Evolutionary conservation across 1,140 invertebrate species (phyloP).

Genomic region (Tenebrio molitor): DNA sequence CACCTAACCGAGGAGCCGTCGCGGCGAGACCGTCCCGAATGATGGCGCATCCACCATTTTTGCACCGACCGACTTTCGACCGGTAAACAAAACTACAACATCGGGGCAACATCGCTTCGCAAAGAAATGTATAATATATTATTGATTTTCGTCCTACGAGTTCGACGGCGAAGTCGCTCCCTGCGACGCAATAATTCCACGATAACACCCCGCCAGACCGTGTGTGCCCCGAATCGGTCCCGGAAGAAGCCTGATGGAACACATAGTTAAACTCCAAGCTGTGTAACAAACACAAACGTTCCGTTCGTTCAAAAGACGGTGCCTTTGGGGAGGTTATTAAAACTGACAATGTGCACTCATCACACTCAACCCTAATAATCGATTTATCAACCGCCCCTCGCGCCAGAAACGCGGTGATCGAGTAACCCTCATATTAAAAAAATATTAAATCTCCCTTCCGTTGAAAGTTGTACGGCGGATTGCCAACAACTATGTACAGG

Average conservation of each 20-base stretch:
- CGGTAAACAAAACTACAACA: not conserved
- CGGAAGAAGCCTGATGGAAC: conserved; percentile 14
- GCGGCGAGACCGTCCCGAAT: not conserved
- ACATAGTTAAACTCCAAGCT: conserved; percentile 8
- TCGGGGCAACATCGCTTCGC: conserved; percentile 2
- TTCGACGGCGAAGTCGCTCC: conserved; percentile 16
- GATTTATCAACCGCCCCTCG: too few relatives aligned
- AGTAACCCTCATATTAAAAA: too few relatives aligned
- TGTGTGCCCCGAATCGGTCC: not conserved
- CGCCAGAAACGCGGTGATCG: too few relatives aligned
- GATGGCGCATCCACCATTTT: conserved; percentile 46
- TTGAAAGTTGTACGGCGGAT: too few relatives aligned
- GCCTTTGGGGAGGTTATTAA: too few relatives aligned
- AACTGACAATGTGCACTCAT: too few relatives aligned
- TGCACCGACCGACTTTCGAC: conserved; percentile 22
- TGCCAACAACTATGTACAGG: too few relatives aligned
- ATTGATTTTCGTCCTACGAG: conserved; percentile 42
- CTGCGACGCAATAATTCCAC: conserved; percentile 44
- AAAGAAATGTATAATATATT: conserved; percentile 42
- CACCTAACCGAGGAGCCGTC: too few relatives aligned
- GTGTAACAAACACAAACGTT: conserved; percentile 24
- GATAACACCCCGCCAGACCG: conserved; percentile 16
- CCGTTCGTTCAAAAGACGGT: not conserved
- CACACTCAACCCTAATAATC: too few relatives aligned
- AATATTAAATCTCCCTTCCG: too few relatives aligned